phyloP scores from a whole-genome alignment of 1,140 invertebrate genomes.

The Drosophila repletoides region DNA sequence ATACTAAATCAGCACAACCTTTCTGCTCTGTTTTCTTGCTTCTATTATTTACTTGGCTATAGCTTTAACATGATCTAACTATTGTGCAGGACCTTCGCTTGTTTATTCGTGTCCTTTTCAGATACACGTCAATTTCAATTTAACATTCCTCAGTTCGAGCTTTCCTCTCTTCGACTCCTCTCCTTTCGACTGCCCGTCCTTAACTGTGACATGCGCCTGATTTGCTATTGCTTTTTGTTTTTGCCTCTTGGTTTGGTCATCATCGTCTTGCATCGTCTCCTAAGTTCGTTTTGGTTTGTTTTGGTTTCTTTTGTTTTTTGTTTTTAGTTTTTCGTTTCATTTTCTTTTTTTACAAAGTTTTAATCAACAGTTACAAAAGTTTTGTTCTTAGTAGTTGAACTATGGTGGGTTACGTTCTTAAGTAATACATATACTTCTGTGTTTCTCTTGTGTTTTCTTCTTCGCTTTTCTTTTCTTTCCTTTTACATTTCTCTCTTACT shows the following conservation, averaged over 20 bases:
- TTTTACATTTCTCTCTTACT: neutral
- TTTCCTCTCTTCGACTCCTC: neutral
- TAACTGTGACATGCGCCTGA: neutral
- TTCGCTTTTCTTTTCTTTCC: neutral
- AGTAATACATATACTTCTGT: constrained; percentile 55
- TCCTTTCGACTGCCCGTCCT: constrained; percentile 15
- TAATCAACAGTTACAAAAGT: constrained; percentile 69
- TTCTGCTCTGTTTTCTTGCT: constrained; percentile 11
- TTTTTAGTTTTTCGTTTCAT: constrained; percentile 1
- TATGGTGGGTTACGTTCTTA: constrained; percentile 80
- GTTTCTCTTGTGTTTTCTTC: constrained; percentile 30
- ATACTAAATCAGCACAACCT: constrained; percentile 24
- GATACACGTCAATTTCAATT: too few relatives aligned
- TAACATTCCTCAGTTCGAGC: too few relatives aligned
- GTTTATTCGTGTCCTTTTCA: neutral
- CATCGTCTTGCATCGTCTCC: constrained; percentile 13
- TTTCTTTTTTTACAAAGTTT: constrained; percentile 37
- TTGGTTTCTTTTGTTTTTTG: constrained; percentile 38
- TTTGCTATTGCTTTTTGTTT: constrained; percentile 33
- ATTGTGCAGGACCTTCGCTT: constrained; percentile 10
- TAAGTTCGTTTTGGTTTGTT: too few relatives aligned
- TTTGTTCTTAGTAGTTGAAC: constrained; percentile 76
- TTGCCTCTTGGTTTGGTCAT: constrained; percentile 2
- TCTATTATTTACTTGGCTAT: neutral
- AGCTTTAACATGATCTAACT: constrained; percentile 16